Evolutionary conservation across 2,888 invertebrate genomes (phyloP).

Genomic region (Empis livida): DNA sequence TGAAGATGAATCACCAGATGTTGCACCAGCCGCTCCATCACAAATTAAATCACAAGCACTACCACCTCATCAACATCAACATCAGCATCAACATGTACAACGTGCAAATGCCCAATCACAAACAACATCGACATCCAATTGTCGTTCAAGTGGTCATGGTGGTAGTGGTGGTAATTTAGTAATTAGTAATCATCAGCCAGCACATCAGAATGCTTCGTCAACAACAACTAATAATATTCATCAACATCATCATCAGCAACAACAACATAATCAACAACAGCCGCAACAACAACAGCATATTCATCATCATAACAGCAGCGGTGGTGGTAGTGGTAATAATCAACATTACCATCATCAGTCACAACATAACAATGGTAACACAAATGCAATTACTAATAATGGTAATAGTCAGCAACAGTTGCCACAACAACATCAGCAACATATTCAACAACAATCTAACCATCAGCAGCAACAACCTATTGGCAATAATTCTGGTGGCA

Average conservation of each 20-base stretch:
- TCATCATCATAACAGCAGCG: slow-evolving; percentile 11
- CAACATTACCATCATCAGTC: slow-evolving; percentile 16
- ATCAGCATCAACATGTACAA: slow-evolving; percentile 14
- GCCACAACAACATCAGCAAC: slow-evolving; percentile 6
- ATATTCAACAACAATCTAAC: slow-evolving; percentile 1
- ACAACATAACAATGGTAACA: slow-evolving; percentile 16
- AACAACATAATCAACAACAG: slow-evolving; percentile 39
- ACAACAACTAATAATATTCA: slow-evolving; percentile 13
- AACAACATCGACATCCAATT: slow-evolving; percentile 27
- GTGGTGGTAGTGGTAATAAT: slow-evolving; percentile 7
- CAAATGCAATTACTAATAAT: slow-evolving; percentile 11
- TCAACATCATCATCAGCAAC: slow-evolving; percentile 35
- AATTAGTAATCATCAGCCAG: slow-evolving; percentile 19
- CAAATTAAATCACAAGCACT: slow-evolving; percentile 16
- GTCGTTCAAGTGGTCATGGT: slow-evolving; percentile 17
- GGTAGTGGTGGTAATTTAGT: slow-evolving; percentile 8
- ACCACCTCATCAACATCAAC: not conserved
- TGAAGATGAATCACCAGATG: slow-evolving; percentile 64
- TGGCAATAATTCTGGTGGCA: slow-evolving; percentile 7
- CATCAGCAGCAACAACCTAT: slow-evolving; percentile 10
- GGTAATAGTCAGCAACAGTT: slow-evolving; percentile 11
- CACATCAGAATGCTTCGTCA: slow-evolving; percentile 15
- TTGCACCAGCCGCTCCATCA: slow-evolving; percentile 17
- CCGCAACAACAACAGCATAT: slow-evolving; percentile 20
- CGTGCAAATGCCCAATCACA: slow-evolving; percentile 33